These are phyloP conservation scores for Drosophila atripex DNA, from an alignment of 2,888 invertebrate species.

Conservation along the genomic window DNA sequence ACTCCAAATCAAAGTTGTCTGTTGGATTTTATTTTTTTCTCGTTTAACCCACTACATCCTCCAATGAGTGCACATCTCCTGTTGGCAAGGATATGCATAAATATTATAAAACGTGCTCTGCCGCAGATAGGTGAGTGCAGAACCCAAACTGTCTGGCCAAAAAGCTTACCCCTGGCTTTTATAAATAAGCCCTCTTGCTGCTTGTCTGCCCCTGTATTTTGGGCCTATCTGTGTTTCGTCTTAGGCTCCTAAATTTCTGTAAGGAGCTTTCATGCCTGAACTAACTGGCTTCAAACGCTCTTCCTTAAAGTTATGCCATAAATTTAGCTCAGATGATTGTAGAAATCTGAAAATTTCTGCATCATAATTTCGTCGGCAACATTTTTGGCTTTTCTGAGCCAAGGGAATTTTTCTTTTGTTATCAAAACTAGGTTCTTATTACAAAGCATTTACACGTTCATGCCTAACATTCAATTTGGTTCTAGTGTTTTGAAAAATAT, in stretches of 20 bases:
- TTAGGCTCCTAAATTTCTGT: conserved; percentile 46
- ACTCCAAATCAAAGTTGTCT: conserved; percentile 12
- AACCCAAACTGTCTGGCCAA: conserved; percentile 52
- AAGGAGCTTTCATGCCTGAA: conserved; percentile 58
- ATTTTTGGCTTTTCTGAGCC: not conserved
- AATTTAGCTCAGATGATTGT: conserved; percentile 44
- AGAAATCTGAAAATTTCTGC: conserved; percentile 14
- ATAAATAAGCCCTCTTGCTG: conserved; percentile 72
- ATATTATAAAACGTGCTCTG: conserved; percentile 75
- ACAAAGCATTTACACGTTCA: not conserved
- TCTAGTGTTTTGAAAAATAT: not conserved
- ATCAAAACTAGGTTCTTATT: not conserved
- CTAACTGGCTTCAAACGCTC: conserved; percentile 54
- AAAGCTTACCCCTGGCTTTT: conserved; percentile 62
- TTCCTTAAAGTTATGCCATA: conserved; percentile 21
- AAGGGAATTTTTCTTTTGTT: conserved; percentile 2
- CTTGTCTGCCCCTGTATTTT: conserved; percentile 24
- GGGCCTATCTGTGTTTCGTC: conserved; percentile 32
- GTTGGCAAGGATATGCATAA: conserved; percentile 70
- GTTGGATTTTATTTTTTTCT: conserved; percentile 20
- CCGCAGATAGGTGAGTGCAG: conserved; percentile 63
- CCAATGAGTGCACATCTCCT: conserved; percentile 63
- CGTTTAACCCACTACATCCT: conserved; percentile 27
- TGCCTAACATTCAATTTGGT: not conserved
- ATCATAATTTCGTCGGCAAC: conserved; percentile 10